phyloP scores from a whole-genome alignment of 2,888 invertebrate species.

The Spatulosminthurus flaviceps region DNA sequence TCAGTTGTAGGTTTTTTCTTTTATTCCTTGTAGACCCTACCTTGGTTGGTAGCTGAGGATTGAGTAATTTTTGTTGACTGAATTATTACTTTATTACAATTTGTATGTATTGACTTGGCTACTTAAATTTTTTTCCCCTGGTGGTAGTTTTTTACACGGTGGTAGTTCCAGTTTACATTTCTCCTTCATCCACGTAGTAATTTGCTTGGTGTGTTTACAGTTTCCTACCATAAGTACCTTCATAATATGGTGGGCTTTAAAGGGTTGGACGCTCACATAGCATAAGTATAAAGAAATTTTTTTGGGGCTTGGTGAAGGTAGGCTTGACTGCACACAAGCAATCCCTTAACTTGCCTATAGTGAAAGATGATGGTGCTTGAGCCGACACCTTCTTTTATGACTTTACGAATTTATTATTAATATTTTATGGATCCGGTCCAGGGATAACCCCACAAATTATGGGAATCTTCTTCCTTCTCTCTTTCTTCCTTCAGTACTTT shows the following conservation, averaged over 20 bases:
- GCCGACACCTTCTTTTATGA: slow-evolving; percentile 40
- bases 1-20: too few species aligned
- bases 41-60: neutral
- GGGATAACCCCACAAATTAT: neutral
- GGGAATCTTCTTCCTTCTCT: too few species aligned
- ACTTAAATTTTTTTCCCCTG: slow-evolving; percentile 1
- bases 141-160: slow-evolving; percentile 18
- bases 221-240: too few species aligned
- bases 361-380: neutral
- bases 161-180: slow-evolving; percentile 11
- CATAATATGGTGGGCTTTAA: too few species aligned
- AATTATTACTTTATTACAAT: neutral
- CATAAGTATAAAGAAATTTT: too few species aligned
- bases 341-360: too few species aligned
- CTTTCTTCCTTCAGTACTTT: too few species aligned
- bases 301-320: too few species aligned
- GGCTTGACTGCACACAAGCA: too few species aligned
- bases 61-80: slow-evolving; percentile 11
- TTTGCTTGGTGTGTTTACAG: neutral
- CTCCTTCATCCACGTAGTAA: neutral
- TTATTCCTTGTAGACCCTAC: too few species aligned
- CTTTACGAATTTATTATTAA: slow-evolving; percentile 41
- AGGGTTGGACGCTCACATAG: too few species aligned
- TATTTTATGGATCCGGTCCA: slow-evolving; percentile 45
- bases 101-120: slow-evolving; percentile 1